phyloP scores from a whole-genome alignment of 2,113 vertebrate genomes.

The Desmodus rotundus region DNA sequence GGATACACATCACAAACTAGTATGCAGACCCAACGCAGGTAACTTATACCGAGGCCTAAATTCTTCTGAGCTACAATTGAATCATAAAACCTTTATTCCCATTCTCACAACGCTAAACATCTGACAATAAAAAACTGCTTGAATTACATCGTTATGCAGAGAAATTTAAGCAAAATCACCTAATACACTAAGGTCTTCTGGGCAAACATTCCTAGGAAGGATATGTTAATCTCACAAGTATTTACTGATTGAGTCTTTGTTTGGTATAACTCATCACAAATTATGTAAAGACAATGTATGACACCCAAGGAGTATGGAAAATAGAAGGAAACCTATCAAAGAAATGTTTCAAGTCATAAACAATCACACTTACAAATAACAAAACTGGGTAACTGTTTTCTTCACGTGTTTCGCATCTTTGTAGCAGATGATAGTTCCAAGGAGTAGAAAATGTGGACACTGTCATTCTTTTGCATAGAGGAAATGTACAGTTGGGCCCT shows the following conservation, averaged over 20 bases:
- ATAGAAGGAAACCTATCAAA: not conserved
- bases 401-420: not conserved
- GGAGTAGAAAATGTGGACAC: slow-evolving; percentile 2
- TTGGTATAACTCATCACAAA: slow-evolving; percentile 4
- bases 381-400: not conserved
- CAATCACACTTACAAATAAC: not conserved
- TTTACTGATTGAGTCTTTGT: slow-evolving; percentile 1
- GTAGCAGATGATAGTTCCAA: not conserved
- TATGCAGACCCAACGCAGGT: not conserved
- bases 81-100: slow-evolving; percentile 7
- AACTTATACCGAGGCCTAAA: not conserved
- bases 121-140: not conserved
- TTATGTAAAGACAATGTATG: not conserved
- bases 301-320: not conserved
- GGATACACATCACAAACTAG: not conserved
- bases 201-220: not conserved
- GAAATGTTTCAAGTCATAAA: not conserved
- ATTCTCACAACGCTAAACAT: not conserved
- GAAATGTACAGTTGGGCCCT: not conserved
- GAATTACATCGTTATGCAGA: not conserved
- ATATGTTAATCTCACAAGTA: not conserved
- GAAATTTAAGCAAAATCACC: not conserved
- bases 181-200: not conserved
- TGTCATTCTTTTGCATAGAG: not conserved
- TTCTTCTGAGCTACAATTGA: not conserved